Evolutionary conservation across 1,140 invertebrate genomes (phyloP).

Genomic region (Drosophila tani): DNA sequence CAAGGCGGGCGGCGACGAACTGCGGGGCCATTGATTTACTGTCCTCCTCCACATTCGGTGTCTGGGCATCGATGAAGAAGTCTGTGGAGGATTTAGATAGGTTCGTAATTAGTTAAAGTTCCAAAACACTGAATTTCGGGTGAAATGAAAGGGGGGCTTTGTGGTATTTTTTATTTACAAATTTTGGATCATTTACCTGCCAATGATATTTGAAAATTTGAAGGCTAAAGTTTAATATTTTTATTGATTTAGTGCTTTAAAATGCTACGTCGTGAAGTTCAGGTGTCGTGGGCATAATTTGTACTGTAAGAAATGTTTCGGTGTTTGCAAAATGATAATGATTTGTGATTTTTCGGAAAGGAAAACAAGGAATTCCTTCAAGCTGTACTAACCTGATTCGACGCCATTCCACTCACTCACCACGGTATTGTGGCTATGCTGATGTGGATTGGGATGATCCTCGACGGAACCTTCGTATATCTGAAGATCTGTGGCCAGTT

Average conservation of each 20-base stretch:
- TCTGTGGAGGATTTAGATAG: conserved; percentile 31
- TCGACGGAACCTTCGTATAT: conserved; percentile 69
- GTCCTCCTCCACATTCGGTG: conserved; percentile 34
- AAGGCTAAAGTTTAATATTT: conserved; percentile 31
- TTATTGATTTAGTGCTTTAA: conserved; percentile 45
- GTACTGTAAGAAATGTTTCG: conserved; percentile 70
- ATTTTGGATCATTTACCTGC: conserved; percentile 53
- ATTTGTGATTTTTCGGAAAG: conserved; percentile 16
- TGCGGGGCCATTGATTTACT: conserved; percentile 6
- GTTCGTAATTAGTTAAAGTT: conserved; percentile 5
- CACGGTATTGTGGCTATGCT: conserved; percentile 67
- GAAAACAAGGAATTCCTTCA: too few relatives aligned
- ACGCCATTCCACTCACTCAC: conserved; percentile 84
- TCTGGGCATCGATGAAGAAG: conserved; percentile 69
- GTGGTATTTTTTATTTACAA: conserved; percentile 4
- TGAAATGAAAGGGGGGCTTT: conserved; percentile 12
- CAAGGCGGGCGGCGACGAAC: conserved; percentile 6
- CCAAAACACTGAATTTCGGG: background rate
- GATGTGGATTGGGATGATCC: conserved; percentile 65
- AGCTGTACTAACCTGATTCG: conserved; percentile 82
- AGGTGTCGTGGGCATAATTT: conserved; percentile 71
- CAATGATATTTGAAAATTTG: conserved; percentile 42
- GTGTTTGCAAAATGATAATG: conserved; percentile 36
- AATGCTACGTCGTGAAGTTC: conserved; percentile 74
- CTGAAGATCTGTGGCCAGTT: conserved; percentile 70